Evolutionary conservation across 2,113 vertebrate genomes (phyloP).

Genomic region (Engraulis encrasicolus): DNA sequence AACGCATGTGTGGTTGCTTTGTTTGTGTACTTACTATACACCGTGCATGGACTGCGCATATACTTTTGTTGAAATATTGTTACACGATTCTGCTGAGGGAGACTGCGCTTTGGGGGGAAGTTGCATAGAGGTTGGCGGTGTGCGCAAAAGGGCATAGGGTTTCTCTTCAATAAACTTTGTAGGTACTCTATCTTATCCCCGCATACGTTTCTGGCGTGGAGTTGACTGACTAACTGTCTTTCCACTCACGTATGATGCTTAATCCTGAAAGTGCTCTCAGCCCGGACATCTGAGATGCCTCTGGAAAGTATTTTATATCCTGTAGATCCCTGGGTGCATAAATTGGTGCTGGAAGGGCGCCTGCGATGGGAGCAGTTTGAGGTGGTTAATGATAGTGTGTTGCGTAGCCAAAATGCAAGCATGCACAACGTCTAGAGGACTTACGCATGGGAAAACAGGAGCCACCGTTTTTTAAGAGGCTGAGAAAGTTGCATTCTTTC

Average conservation of each 20-base stretch:
- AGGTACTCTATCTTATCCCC: neutral
- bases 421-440: neutral
- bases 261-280: neutral
- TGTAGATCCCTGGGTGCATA: neutral
- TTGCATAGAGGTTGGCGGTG: too few species aligned
- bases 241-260: neutral
- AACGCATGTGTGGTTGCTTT: neutral
- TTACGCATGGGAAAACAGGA: neutral
- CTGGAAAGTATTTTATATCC: conserved; percentile 12
- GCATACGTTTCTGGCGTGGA: neutral
- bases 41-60: too few species aligned
- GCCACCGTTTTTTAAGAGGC: conserved; percentile 6
- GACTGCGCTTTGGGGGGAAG: neutral
- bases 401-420: neutral
- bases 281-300: neutral
- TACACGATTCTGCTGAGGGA: neutral
- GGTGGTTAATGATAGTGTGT: conserved; percentile 14
- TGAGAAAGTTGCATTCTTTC: conserved; percentile 18
- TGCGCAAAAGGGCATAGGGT: neutral
- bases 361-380: conserved; percentile 4
- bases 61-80: neutral
- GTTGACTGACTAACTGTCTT: neutral
- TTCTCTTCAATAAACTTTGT: neutral
- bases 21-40: neutral
- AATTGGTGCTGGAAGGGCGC: neutral